Evolutionary conservation across 92 coral and sea anemone genomes (phyloP), one percentile per base, ranked within the genome.

Genomic region (Phenganax marumi): DNA sequence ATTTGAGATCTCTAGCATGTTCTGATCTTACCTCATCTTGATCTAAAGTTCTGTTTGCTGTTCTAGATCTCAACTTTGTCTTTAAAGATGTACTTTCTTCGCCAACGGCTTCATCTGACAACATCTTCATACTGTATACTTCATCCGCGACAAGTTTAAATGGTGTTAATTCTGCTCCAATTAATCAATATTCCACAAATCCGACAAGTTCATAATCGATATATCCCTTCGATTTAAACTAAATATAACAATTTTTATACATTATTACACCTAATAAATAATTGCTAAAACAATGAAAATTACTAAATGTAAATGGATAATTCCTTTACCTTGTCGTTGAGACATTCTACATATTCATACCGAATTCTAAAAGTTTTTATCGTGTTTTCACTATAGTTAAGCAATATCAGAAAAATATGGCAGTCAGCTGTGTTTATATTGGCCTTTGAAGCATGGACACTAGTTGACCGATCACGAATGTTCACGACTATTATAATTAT

Each of bases 21-120:
- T 88, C 89, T 7, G 77, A 86, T 68, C 77, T 55, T 8, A 85
- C 86, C 73, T 85, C 89, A 43, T 56, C 84, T 58, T 77, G 76
- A 65, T 55, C 58, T 77, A 84, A 77, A 75, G 75, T 84, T 61
- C 52, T 84, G 56, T 60, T 84, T 25, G 50, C 55, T 51, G 39
- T 47, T 60, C 83, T 63, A 63, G 50, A 33, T 75, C 81, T 46
- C 81, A 39, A 53, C 81, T 63, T 63, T 53, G 64, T 58, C 46
- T 47, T 75, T 54, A 21, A 47, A 33, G 65, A 75, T 75, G 53
- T 22, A 58, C 64, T 52, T 52, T 12, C 60, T 50, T 75, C 53
- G 81, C 43, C 43, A 33, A 33, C 43, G 5, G 43, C 43, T 33
- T 60, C 21, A 18, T 60, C 17, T 16, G 24, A 60, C 66, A 22